Evolutionary conservation across 35 echinoderm and acorn worm genomes (phyloP).

Genomic region (Holothuria glaberrima): DNA sequence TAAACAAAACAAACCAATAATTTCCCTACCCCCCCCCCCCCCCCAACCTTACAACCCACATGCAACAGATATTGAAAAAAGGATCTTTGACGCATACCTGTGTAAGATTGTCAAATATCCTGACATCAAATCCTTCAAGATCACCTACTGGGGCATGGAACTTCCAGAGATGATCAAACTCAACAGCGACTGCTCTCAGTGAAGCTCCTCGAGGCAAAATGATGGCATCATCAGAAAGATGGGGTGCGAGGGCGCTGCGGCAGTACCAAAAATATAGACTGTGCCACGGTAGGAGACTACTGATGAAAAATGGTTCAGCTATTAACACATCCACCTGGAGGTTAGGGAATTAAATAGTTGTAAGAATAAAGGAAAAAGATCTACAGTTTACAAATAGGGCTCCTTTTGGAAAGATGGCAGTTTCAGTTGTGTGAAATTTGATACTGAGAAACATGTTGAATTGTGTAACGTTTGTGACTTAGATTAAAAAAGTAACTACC

Average conservation of each 20-base stretch:
- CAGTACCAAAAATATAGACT: conserved; percentile 96
- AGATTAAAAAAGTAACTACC: too few relatives aligned
- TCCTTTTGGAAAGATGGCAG: too few relatives aligned
- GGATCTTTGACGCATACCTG: conserved; percentile 71
- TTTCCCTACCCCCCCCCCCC: too few relatives aligned
- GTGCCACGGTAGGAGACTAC: conserved; percentile 88
- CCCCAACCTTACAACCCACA: too few relatives aligned
- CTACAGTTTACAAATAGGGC: too few relatives aligned
- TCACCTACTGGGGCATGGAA: conserved; percentile 86
- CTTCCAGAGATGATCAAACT: conserved; percentile 99
- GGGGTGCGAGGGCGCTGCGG: conserved; percentile 35
- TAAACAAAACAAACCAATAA: not conserved
- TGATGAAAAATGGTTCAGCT: conserved; percentile 88
- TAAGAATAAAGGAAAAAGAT: not conserved
- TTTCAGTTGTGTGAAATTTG: too few relatives aligned
- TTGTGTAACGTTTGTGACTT: too few relatives aligned
- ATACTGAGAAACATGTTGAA: too few relatives aligned
- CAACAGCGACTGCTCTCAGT: conserved; percentile 78
- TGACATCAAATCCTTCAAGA: conserved; percentile 86
- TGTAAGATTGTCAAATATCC: conserved; percentile 84
- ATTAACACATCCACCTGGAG: conserved; percentile 83
- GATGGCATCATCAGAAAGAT: conserved; percentile 47
- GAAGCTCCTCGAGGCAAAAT: conserved; percentile 75
- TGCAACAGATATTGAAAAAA: too few relatives aligned
- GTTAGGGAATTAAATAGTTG: not conserved